A percentile compares a stretch with the other conserved stretches of the same genome.
Evolutionary conservation across 2,888 invertebrate species (phyloP).

Genomic region (Aromia moschata): DNA sequence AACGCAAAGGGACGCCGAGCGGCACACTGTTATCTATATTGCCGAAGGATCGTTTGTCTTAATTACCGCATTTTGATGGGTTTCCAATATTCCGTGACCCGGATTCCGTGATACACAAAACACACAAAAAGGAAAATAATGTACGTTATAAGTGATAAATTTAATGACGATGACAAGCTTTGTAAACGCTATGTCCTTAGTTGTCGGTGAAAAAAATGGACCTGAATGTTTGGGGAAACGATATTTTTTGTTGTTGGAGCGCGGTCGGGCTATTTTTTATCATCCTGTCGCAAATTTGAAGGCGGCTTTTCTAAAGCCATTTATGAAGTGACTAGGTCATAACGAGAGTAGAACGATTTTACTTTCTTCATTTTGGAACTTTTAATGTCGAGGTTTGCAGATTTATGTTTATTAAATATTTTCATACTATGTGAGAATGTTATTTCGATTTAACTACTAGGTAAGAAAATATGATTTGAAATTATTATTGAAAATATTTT

Average conservation of each 20-base stretch:
- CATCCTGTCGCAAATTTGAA: no score
- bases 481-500: no score
- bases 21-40: slow-evolving; percentile 13
- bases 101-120: slow-evolving; percentile 3
- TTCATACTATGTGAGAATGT: no score
- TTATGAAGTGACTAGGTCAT: no score
- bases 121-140: slow-evolving; percentile 6
- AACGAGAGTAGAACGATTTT: no score
- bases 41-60: slow-evolving; percentile 13
- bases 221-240: background rate
- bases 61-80: slow-evolving; percentile 18
- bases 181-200: slow-evolving; percentile 1
- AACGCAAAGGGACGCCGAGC: background rate
- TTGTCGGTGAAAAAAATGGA: background rate
- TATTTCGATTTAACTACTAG: no score
- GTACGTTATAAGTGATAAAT: slow-evolving; percentile 12
- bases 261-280: no score
- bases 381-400: no score
- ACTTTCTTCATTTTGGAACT: no score
- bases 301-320: no score
- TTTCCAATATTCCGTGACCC: slow-evolving; percentile 14
- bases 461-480: no score
- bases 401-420: no score
- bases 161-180: slow-evolving; percentile 8
- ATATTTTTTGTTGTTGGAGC: background rate